Evolutionary conservation across 2,113 vertebrate genomes (phyloP), one percentile per base, ranked within the genome.

Genomic region (Dascyllus trimaculatus): DNA sequence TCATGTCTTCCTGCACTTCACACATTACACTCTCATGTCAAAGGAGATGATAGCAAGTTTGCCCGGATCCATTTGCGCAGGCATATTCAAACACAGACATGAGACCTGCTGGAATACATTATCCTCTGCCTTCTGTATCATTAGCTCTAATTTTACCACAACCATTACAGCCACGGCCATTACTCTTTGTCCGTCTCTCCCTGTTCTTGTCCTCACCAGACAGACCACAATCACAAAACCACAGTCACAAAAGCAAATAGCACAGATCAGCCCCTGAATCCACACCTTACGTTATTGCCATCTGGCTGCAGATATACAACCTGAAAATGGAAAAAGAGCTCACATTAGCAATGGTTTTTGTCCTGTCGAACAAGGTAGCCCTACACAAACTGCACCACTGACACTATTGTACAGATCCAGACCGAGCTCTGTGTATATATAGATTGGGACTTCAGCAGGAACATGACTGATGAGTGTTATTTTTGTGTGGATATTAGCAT

Each of bases 1-100:
- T 66, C 38, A 59, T 15, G 52, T 22, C 43, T 51, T 17, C 19
- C 48, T 19, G 15, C 48, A 49, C 8, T 18, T 46, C 53, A 59
- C 63, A 60, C 24, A 25, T 48, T 25, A 26, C 70, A 54, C 38
- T 43, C 67, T 65, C 6, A 2, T 21, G 21, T 43, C 29, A 51
- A 66, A 57, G 21, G 22, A 58, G 40, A 26, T 21, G 38, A 78
- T 22, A 53, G 35, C 1, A 11, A 80, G 45, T 24, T 15, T 54
- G 14, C 11, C 4, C 22, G 14, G 38, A 45, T 63, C 59, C 25
- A 25, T 38, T 29, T 2, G 24, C 21, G 56, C 52, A 21, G 4
- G 52, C 19, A 32, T 56, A 22, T 70, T 43, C 13, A 56, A 75
- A 60, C 13, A 67, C 49, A 26, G 22, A 40, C n/a, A 51, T 21